phyloP scores from a whole-genome alignment of 2,113 vertebrate genomes.

The Callospermophilus lateralis region DNA sequence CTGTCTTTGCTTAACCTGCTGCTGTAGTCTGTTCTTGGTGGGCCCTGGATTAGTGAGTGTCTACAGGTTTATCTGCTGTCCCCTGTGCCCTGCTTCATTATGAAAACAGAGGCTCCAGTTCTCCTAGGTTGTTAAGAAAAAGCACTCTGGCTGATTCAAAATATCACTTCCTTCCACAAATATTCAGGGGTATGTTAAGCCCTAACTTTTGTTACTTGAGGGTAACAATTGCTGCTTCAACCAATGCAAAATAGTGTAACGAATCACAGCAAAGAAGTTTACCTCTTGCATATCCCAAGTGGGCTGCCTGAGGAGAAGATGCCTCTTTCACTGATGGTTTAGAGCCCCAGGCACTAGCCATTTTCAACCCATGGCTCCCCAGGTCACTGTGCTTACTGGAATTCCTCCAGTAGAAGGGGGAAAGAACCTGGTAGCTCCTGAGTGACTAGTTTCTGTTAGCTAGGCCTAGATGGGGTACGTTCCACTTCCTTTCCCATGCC shows the following conservation, averaged over 20 bases:
- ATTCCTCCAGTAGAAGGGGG: neutral
- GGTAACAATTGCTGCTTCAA: neutral
- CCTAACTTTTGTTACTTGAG: neutral
- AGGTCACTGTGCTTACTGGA: neutral
- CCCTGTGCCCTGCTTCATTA: neutral
- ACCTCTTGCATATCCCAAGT: neutral
- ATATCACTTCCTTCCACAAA: neutral
- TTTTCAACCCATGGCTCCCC: neutral
- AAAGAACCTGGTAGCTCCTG: neutral
- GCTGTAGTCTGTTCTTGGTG: neutral
- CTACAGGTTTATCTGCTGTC: neutral
- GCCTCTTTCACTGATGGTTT: neutral
- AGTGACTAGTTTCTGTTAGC: neutral
- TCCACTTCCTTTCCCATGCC: neutral
- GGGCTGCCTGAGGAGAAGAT: neutral
- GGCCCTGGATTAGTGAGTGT: neutral
- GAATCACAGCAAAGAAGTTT: neutral
- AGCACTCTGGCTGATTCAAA: neutral
- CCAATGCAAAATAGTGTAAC: neutral
- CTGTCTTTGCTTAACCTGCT: neutral
- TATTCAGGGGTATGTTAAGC: neutral
- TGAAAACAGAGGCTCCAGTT: neutral
- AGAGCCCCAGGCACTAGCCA: neutral
- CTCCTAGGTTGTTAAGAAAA: neutral
- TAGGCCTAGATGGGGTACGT: neutral